Evolutionary conservation across 2,113 vertebrate genomes (phyloP).

Genomic region (Centropus unirufus): DNA sequence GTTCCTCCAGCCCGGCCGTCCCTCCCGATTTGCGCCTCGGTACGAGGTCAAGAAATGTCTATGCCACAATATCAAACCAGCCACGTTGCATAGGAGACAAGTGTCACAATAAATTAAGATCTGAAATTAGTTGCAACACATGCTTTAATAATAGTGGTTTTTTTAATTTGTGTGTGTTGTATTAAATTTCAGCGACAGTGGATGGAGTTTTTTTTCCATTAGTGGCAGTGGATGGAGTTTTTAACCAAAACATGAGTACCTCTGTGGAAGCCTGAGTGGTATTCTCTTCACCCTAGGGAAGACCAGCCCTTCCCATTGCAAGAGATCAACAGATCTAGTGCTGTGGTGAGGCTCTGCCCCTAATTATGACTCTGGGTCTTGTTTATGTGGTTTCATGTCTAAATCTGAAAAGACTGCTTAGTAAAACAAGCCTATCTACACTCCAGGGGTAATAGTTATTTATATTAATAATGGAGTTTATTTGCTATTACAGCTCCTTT

Average conservation of each 20-base stretch:
- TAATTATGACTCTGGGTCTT: background rate
- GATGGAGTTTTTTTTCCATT: background rate
- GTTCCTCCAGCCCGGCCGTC: rapidly evolving
- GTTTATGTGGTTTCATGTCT: background rate
- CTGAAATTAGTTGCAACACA: background rate
- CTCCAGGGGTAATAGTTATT: constrained; percentile 17
- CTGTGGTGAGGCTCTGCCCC: background rate
- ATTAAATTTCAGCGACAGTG: background rate
- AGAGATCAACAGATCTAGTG: background rate
- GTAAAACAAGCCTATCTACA: constrained; percentile 48
- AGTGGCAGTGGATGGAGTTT: background rate
- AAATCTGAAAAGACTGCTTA: constrained; percentile 21
- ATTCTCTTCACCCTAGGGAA: background rate
- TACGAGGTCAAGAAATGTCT: background rate
- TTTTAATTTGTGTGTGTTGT: background rate
- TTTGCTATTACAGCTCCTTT: constrained; percentile 28
- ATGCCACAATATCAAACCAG: rapidly evolving
- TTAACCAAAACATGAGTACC: background rate
- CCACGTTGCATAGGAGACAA: rapidly evolving
- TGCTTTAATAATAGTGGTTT: background rate
- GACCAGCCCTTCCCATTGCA: background rate
- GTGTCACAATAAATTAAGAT: background rate
- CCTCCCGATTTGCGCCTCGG: rapidly evolving
- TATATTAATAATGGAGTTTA: constrained; percentile 29
- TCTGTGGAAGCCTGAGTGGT: background rate